phyloP scores from a whole-genome alignment of 2,113 vertebrate species.

The Podarcis raffonei region DNA sequence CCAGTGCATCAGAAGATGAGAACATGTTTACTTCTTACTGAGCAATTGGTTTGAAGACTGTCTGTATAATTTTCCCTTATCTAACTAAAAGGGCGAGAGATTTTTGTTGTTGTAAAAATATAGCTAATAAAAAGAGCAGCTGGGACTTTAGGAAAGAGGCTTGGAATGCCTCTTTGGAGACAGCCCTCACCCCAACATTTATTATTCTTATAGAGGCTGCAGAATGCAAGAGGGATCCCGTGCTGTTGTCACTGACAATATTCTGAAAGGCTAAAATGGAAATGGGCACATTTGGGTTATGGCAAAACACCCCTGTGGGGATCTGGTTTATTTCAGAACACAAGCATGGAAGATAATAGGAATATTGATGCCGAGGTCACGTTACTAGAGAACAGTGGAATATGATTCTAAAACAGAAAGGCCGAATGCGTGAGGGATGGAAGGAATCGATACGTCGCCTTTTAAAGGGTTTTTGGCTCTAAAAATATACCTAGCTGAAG shows the following conservation, averaged over 20 bases:
- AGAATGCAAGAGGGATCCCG: background rate
- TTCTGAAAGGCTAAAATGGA: background rate
- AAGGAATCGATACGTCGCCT: conserved; percentile 74
- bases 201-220: background rate
- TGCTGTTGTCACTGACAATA: background rate
- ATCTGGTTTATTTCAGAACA: conserved; percentile 41
- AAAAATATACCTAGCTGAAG: conserved; percentile 69
- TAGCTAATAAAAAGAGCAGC: background rate
- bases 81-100: background rate
- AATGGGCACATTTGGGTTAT: conserved; percentile 11
- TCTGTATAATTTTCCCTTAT: background rate
- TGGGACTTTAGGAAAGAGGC: background rate
- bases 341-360: conserved; percentile 54
- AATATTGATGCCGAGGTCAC: conserved; percentile 56
- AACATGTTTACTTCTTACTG: background rate
- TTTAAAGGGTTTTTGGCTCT: conserved; percentile 66
- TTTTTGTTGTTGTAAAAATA: background rate
- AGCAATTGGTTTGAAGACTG: background rate
- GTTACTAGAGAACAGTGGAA: conserved; percentile 66
- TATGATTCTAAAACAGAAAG: conserved; percentile 62
- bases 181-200: background rate
- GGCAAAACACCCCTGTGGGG: conserved; percentile 38
- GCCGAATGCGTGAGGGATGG: conserved; percentile 60
- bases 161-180: background rate
- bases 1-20: background rate